Conservation (phyloP, 2,797 vertebrate genomes). For the Delichon dasypus region DNA sequence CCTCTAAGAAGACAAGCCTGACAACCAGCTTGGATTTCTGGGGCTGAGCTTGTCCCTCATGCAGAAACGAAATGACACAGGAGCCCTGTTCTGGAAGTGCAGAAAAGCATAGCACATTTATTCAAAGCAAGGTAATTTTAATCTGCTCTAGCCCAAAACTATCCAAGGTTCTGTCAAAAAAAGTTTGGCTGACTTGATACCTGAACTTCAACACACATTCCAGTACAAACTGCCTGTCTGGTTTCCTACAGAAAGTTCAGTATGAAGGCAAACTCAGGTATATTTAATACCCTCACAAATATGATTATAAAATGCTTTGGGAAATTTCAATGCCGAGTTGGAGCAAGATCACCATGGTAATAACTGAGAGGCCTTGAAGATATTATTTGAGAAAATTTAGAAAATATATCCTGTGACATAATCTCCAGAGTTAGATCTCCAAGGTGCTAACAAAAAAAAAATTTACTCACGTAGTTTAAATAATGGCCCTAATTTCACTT, state of each 20-base stretch:
- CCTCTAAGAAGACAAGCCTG: background rate
- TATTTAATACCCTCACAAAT: constrained; percentile 20
- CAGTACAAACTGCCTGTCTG: background rate
- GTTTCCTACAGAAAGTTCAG: background rate
- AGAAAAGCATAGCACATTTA: background rate
- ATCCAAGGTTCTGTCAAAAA: background rate
- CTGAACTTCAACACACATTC: background rate
- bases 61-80: background rate
- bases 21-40: background rate
- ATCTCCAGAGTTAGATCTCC: constrained; percentile 10
- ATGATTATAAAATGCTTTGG: constrained; percentile 38
- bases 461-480: constrained; percentile 39
- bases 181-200: background rate
- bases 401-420: constrained; percentile 45
- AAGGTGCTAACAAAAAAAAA: background rate
- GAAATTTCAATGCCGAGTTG: constrained; percentile 50
- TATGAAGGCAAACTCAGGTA: constrained; percentile 10
- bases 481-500: constrained; percentile 43
- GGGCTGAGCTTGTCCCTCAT: background rate
- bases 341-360: constrained; percentile 64
- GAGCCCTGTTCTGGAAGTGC: background rate
- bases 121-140: background rate
- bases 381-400: constrained; percentile 27
- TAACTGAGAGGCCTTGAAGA: constrained; percentile 47
- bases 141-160: background rate